Evolutionary conservation across 2,888 invertebrate genomes (phyloP), one percentile per base, ranked within the genome.

Genomic region (Alcis repandata): DNA sequence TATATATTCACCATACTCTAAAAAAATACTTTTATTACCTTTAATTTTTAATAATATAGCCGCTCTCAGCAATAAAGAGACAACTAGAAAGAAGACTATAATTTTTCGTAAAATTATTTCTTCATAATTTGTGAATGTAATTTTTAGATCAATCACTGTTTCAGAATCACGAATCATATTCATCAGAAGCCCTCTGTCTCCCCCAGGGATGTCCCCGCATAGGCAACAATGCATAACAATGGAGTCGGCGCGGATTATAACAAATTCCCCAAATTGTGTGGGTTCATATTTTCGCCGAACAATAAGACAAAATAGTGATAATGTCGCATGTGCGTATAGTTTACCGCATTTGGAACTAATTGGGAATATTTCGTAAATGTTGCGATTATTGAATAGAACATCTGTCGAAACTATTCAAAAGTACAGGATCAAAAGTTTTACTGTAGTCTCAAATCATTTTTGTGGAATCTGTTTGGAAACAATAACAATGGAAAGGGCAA

Each of bases 251-350:
- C 78, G 92, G 92, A 92, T 93, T 92, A 91, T 91, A 90, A 86
- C 90, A 86, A 90, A 91, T 90, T 91, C 91, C 89, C 91, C 81
- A 90, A 91, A 92, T 90, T 88, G 88, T 92, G 90, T 90, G 90
- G 92, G 89, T 92, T 89, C 89, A 92, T 91, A 91, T 89, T 90
- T 88, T 83, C 79, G 80, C 76, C 73, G 77, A 90, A 93, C 91
- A 92, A 92, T 92, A 89, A 90, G 89, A 90, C 90, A 88, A 90
- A 90, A 89, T 90, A 88, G 87, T 88, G 88, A 89, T 89, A 91
- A 88, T 90, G 91, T 89, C 92, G 81, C 91, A 92, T 92, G 91
- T 90, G 91, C 81, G 83, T 85, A 84, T 81, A 85, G 88, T 88
- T 87, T 88, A 88, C 86, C 86, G 87, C 89, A 84, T 90, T 92